Evolutionary conservation across 2,113 vertebrate genomes (phyloP).

Genomic region (Solea senegalensis): DNA sequence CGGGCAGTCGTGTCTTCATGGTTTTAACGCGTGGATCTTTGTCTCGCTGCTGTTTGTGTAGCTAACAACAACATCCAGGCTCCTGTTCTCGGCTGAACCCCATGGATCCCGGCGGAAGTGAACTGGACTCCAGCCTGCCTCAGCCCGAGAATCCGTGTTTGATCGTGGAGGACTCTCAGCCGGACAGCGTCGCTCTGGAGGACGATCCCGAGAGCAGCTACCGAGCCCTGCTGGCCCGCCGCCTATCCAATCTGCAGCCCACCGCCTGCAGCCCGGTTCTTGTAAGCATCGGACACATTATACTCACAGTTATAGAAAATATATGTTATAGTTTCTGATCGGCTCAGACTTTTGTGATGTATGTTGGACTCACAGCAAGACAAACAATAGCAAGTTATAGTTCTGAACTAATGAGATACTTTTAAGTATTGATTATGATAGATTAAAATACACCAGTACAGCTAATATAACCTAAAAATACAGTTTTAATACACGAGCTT

Average conservation of each 20-base stretch:
- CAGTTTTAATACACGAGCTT: no score
- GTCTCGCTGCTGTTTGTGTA: not conserved
- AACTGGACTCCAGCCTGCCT: slow-evolving; percentile 87
- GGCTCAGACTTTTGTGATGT: no score
- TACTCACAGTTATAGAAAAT: no score
- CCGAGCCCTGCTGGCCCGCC: slow-evolving; percentile 79
- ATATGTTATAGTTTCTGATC: no score
- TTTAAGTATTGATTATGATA: no score
- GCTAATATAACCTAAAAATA: no score
- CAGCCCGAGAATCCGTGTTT: slow-evolving; percentile 88
- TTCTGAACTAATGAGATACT: no score
- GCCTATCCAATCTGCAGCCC: slow-evolving; percentile 84
- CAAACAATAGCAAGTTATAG: no score
- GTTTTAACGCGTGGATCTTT: not conserved
- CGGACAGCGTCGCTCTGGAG: slow-evolving; percentile 84
- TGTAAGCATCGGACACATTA: slow-evolving; percentile 70
- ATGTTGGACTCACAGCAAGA: no score
- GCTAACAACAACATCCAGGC: slow-evolving; percentile 21
- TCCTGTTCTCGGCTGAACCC: slow-evolving; percentile 55
- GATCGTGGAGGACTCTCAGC: slow-evolving; percentile 94
- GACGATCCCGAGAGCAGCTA: slow-evolving; percentile 86
- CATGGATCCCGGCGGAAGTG: slow-evolving; percentile 87
- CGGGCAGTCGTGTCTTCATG: not conserved
- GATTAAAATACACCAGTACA: no score
- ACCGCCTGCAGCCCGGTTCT: slow-evolving; percentile 85